Evolutionary conservation across 2,797 vertebrate genomes (phyloP).

Genomic region (Ficedula albicollis): DNA sequence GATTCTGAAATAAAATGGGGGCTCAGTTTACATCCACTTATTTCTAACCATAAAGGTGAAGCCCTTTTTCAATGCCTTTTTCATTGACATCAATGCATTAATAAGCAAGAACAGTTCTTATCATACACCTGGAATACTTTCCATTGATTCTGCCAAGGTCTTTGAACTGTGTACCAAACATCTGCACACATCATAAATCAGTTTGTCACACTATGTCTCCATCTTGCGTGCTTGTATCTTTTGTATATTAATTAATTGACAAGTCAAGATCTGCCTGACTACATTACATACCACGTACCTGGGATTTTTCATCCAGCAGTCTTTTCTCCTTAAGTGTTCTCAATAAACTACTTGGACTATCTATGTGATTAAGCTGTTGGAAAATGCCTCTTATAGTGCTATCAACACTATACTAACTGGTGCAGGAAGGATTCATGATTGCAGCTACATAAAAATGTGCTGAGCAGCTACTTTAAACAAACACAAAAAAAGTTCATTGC

Average conservation of each 20-base stretch:
- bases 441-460: background rate
- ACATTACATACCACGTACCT: background rate
- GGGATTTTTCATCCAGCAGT: background rate
- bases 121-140: background rate
- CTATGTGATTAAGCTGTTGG: background rate
- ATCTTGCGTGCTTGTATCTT: background rate
- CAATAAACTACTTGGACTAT: background rate
- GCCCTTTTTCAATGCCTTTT: background rate
- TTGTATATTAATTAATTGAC: background rate
- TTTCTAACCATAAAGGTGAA: background rate
- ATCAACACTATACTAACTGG: background rate
- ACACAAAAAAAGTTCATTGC: background rate
- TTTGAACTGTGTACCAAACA: background rate
- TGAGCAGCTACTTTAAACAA: background rate
- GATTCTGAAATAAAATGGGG: background rate
- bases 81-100: background rate
- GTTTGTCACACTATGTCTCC: background rate
- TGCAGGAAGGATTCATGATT: background rate
- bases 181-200: background rate
- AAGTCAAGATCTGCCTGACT: constrained; percentile 25
- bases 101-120: background rate
- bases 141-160: background rate
- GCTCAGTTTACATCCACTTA: background rate
- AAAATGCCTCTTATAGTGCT: background rate
- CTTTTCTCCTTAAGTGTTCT: background rate